Evolutionary conservation across 2,113 vertebrate species (phyloP).

Genomic region (Gallinago undulata): DNA sequence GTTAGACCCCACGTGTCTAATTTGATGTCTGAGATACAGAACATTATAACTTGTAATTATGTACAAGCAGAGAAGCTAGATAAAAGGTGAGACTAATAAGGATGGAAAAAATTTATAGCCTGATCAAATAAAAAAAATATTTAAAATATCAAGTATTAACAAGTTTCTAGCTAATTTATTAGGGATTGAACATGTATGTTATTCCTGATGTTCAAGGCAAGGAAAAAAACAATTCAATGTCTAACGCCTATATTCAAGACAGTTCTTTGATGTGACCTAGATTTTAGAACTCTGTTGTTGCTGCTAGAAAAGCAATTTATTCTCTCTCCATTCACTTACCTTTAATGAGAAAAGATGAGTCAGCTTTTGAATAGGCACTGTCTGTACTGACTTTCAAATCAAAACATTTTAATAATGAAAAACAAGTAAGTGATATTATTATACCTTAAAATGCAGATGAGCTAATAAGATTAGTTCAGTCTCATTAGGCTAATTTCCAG

Average conservation of each 20-base stretch:
- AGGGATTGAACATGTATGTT: conserved; percentile 1
- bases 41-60: background rate
- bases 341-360: conserved; percentile 69
- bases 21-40: background rate
- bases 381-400: conserved; percentile 58
- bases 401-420: conserved; percentile 69
- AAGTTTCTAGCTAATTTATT: background rate
- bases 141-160: background rate
- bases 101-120: background rate
- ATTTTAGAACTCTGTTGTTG: conserved; percentile 72
- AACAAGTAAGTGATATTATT: conserved; percentile 33
- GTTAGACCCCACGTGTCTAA: background rate
- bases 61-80: background rate
- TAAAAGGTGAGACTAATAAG: background rate
- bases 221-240: background rate
- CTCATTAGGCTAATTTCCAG: conserved; percentile 32
- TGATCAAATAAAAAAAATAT: background rate
- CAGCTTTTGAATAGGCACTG: conserved; percentile 57
- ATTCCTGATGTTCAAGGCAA: background rate
- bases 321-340: conserved; percentile 54
- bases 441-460: conserved; percentile 40
- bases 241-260: conserved; percentile 2
- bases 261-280: conserved; percentile 71
- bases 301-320: conserved; percentile 65
- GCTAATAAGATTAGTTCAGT: conserved; percentile 21